Percentiles rank a stretch among this genome's conserved stretches.
phyloP scores from a whole-genome alignment of 1,140 invertebrate species.

The Protaetia brevitarsis region DNA sequence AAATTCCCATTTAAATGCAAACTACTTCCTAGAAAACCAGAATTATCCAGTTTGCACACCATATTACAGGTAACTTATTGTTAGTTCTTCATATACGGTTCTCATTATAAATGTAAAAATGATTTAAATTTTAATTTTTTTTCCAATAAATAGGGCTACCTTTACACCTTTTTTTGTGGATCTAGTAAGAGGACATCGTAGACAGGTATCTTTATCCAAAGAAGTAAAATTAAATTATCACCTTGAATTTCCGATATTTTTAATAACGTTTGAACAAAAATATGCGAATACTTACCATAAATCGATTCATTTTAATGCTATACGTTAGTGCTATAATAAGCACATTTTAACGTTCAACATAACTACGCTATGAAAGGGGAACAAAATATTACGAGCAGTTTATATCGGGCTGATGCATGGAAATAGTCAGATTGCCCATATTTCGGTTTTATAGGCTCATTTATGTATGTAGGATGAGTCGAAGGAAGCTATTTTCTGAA shows the following conservation, averaged over 20 bases:
- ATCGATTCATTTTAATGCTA: too few relatives aligned
- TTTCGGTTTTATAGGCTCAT: conserved; percentile 12
- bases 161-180: too few relatives aligned
- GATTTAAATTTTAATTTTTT: too few relatives aligned
- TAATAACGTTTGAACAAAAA: too few relatives aligned
- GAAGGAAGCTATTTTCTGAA: conserved; percentile 9
- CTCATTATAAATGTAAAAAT: too few relatives aligned
- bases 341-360: neutral
- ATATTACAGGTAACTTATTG: neutral
- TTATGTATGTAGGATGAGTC: conserved; percentile 3
- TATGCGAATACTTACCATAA: too few relatives aligned
- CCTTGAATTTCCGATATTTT: too few relatives aligned
- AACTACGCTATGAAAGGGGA: neutral
- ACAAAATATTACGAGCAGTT: conserved; percentile 12
- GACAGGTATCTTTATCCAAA: too few relatives aligned
- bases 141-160: too few relatives aligned
- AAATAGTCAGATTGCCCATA: conserved; percentile 18
- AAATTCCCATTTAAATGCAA: conserved; percentile 21
- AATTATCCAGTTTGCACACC: conserved; percentile 2
- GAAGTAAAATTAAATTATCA: too few relatives aligned
- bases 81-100: neutral
- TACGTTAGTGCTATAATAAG: too few relatives aligned
- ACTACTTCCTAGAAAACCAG: neutral
- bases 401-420: neutral
- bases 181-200: too few relatives aligned